These are phyloP conservation scores for Cetoscarus ocellatus DNA, from an alignment of 2,797 vertebrate genomes.

Conservation along the genomic window DNA sequence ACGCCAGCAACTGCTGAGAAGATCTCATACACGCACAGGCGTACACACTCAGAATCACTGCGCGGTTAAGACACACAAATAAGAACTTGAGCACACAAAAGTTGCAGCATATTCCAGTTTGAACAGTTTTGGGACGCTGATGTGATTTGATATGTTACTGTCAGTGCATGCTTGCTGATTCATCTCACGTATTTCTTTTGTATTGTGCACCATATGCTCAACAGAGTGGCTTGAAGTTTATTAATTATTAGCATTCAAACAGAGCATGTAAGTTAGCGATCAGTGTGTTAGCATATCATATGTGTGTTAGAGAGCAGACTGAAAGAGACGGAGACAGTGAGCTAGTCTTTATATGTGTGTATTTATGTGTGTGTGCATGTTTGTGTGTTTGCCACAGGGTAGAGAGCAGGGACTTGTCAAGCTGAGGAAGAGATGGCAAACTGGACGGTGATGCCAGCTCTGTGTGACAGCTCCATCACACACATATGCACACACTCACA, in stretches of 20 bases:
- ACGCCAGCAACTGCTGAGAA: constrained; percentile 79
- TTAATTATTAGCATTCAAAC: constrained; percentile 27
- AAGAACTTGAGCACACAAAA: constrained; percentile 33
- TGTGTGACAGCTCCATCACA: constrained; percentile 79
- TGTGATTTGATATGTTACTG: constrained; percentile 42
- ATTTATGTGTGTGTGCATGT: constrained; percentile 39
- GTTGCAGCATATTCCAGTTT: constrained; percentile 31
- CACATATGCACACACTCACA: constrained; percentile 55
- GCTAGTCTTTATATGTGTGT: constrained; percentile 32
- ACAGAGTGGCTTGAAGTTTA: constrained; percentile 8
- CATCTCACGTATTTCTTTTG: constrained; percentile 39
- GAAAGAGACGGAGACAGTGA: constrained; percentile 36
- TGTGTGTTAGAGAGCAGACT: constrained; percentile 41
- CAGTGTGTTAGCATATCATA: constrained; percentile 46
- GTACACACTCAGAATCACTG: constrained; percentile 22
- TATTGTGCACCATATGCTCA: constrained; percentile 15
- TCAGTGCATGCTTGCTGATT: constrained; percentile 20
- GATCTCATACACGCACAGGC: constrained; percentile 41
- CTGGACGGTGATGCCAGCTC: constrained; percentile 77
- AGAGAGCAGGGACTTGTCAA: constrained; percentile 80
- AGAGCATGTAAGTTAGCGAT: constrained; percentile 17
- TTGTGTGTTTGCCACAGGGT: constrained; percentile 66
- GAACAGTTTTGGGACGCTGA: constrained; percentile 40
- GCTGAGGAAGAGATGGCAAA: constrained; percentile 77
- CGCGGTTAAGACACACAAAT: constrained; percentile 30